Evolutionary conservation across 2,888 invertebrate species (phyloP).

Genomic region (Notocelia uddmanniana): DNA sequence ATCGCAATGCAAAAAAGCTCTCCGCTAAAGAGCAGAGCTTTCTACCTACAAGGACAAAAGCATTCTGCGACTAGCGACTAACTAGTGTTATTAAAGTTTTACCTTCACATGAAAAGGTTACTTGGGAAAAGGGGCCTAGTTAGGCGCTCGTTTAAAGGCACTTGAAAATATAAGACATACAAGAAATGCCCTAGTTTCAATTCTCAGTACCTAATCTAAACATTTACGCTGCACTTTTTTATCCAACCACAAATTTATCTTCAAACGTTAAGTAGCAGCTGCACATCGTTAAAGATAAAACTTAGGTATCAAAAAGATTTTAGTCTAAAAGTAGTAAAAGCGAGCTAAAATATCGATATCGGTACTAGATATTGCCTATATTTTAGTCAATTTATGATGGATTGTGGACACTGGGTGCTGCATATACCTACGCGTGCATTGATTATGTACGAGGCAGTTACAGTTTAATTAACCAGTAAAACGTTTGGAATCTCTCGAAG

Average conservation of each 20-base stretch:
- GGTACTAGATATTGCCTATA: no score
- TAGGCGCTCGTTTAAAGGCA: neutral
- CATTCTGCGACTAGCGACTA: constrained; percentile 17
- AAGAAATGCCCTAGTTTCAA: neutral
- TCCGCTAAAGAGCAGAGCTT: constrained; percentile 41
- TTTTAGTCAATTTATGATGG: neutral
- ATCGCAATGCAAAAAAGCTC: constrained; percentile 34
- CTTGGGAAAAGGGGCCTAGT: neutral
- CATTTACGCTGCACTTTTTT: no score
- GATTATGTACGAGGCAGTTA: neutral
- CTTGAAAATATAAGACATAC: no score
- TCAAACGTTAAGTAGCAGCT: no score
- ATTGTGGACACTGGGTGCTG: no score
- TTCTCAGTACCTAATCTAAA: no score
- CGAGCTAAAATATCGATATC: neutral
- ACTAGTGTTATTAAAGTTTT: constrained; percentile 35
- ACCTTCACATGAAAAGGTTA: neutral
- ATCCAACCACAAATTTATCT: no score
- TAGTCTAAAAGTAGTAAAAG: no score
- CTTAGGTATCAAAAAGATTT: no score
- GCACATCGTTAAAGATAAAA: no score
- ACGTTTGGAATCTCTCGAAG: no score
- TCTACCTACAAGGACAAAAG: constrained; percentile 23
- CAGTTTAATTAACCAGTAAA: neutral
- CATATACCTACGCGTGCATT: neutral